A percentile compares a stretch with the other conserved stretches of the same genome.
phyloP scores from a whole-genome alignment of 1,140 invertebrate species.

The Drosophila sturtevanti region DNA sequence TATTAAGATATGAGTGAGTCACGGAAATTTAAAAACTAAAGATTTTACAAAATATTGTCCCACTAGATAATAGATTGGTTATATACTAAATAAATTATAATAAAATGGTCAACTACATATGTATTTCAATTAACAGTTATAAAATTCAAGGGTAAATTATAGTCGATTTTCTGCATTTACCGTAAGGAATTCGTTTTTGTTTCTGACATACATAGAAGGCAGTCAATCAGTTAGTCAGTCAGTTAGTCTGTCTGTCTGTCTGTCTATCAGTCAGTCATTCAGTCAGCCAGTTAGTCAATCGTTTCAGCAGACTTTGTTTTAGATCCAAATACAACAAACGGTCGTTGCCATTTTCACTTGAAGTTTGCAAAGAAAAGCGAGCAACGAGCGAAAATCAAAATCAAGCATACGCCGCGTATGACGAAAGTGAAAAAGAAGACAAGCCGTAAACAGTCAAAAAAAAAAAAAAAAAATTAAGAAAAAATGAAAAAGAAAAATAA shows the following conservation, averaged over 20 bases:
- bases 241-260: constrained; percentile 16
- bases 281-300: constrained; percentile 20
- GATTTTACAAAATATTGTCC: too few species aligned
- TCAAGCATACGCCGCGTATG: constrained; percentile 73
- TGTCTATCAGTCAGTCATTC: constrained; percentile 11
- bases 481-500: background rate
- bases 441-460: constrained; percentile 22
- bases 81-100: too few species aligned
- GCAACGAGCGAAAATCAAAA: constrained; percentile 59
- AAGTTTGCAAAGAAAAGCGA: constrained; percentile 46
- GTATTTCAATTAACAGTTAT: too few species aligned
- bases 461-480: constrained; percentile 11
- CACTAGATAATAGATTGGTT: too few species aligned
- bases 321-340: constrained; percentile 50
- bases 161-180: background rate
- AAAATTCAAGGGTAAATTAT: background rate
- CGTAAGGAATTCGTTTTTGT: constrained; percentile 37
- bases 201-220: constrained; percentile 72
- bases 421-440: constrained; percentile 70
- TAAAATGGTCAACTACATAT: too few species aligned
- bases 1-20: too few species aligned
- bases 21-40: too few species aligned
- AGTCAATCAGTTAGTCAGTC: constrained; percentile 41
- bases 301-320: constrained; percentile 65
- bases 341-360: constrained; percentile 72